phyloP scores from a whole-genome alignment of 1,140 invertebrate species.

The Cyclina sinensis region DNA sequence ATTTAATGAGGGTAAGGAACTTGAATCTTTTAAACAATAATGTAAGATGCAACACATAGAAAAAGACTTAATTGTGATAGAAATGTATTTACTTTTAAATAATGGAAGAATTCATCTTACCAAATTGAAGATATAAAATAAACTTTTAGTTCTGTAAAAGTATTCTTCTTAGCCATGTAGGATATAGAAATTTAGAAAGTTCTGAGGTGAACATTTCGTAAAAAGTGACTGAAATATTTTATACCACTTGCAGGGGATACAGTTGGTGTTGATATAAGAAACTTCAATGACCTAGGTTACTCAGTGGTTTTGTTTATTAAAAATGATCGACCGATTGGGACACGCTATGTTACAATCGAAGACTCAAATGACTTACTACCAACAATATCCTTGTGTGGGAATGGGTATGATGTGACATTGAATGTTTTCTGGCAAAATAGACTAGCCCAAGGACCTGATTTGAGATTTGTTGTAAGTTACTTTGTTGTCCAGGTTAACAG shows the following conservation, averaged over 20 bases:
- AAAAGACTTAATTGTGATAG: too few relatives aligned
- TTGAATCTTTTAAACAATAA: too few relatives aligned
- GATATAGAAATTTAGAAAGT: too few relatives aligned
- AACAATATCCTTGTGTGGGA: slow-evolving; percentile 82
- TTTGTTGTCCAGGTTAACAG: too few relatives aligned
- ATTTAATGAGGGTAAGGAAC: slow-evolving; percentile 80
- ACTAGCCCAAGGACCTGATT: slow-evolving; percentile 74
- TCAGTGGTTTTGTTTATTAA: slow-evolving; percentile 69
- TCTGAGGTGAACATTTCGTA: too few relatives aligned
- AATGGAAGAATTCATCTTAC: too few relatives aligned
- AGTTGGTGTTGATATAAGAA: slow-evolving; percentile 80
- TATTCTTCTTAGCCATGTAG: too few relatives aligned
- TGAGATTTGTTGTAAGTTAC: slow-evolving; percentile 76
- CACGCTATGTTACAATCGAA: slow-evolving; percentile 48
- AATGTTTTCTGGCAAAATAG: slow-evolving; percentile 83
- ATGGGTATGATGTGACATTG: slow-evolving; percentile 81
- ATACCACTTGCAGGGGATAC: slow-evolving; percentile 80
- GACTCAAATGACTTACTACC: slow-evolving; percentile 77
- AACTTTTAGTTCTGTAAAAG: too few relatives aligned
- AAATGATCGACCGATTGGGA: slow-evolving; percentile 68
- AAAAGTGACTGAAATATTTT: too few relatives aligned
- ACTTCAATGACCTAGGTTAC: slow-evolving; percentile 74
- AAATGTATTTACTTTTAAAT: too few relatives aligned
- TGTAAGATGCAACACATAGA: too few relatives aligned
- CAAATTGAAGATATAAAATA: too few relatives aligned